Conservation (phyloP, 2,797 vertebrate species). For the Tamandua tetradactyla region DNA sequence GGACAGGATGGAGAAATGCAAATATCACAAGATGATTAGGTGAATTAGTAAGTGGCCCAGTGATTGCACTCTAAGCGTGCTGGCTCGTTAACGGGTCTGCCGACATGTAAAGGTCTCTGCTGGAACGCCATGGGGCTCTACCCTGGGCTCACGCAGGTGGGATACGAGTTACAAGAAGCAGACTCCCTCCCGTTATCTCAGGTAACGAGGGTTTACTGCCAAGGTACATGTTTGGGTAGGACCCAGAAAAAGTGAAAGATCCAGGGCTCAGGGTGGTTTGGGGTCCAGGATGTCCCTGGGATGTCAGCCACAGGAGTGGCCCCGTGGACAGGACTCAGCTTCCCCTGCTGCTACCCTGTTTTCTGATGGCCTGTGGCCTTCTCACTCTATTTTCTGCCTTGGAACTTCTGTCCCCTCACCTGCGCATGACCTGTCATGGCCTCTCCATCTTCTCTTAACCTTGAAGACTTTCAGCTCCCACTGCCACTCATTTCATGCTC, state of each 20-base stretch:
- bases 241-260: not conserved
- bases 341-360: rapidly evolving
- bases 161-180: no score
- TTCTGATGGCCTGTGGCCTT: not conserved
- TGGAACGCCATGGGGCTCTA: not conserved
- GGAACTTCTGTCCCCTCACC: not conserved
- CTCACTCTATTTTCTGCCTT: not conserved
- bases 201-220: not conserved
- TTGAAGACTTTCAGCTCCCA: not conserved
- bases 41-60: not conserved
- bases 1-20: not conserved
- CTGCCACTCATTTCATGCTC: not conserved
- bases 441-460: not conserved
- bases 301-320: not conserved
- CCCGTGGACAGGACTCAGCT: not conserved
- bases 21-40: not conserved
- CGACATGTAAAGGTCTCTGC: not conserved
- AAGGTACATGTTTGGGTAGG: no score
- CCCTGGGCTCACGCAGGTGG: not conserved
- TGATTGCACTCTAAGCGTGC: not conserved
- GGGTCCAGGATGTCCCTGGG: no score
- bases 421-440: not conserved
- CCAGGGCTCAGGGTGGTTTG: not conserved
- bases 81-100: not conserved
- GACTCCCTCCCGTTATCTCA: not conserved